Evolutionary conservation across 2,113 vertebrate species (phyloP).

Genomic region (Saccopteryx leptura): DNA sequence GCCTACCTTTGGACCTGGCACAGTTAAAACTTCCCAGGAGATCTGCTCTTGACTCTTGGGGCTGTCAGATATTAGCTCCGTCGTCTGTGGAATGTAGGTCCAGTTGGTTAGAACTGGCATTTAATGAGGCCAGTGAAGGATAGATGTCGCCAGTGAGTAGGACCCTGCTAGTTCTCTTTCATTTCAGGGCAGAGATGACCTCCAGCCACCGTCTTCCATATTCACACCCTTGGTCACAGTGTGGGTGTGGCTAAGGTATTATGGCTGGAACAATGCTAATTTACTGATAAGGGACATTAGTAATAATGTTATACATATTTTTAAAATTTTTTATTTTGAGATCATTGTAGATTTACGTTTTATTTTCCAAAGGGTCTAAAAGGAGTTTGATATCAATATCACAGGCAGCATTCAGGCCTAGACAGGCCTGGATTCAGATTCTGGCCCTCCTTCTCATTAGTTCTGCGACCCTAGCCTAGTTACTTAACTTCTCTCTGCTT

Average conservation of each 20-base stretch:
- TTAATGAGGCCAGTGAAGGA: slow-evolving; percentile 64
- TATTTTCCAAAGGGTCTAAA: neutral
- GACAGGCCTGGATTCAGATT: neutral
- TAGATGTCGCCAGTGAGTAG: neutral
- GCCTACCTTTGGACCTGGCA: slow-evolving; percentile 72
- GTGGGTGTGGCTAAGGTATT: neutral
- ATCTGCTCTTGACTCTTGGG: slow-evolving; percentile 44
- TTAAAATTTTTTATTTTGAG: neutral
- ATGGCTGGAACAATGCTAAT: neutral
- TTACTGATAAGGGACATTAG: neutral
- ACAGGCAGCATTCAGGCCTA: neutral
- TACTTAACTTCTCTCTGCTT: neutral
- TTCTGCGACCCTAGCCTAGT: neutral
- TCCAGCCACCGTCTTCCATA: neutral
- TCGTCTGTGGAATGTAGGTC: neutral
- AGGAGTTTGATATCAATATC: neutral
- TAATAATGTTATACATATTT: neutral
- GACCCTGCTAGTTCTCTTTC: neutral
- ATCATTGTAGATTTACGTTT: neutral
- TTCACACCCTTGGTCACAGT: neutral
- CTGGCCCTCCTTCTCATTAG: neutral
- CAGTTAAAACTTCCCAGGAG: slow-evolving; percentile 75
- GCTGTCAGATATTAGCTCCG: slow-evolving; percentile 1
- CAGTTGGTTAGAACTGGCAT: slow-evolving; percentile 24
- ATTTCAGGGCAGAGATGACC: neutral